Evolutionary conservation across 92 coral and sea anemone genomes (phyloP).

Genomic region (Phymanthus crucifer): DNA sequence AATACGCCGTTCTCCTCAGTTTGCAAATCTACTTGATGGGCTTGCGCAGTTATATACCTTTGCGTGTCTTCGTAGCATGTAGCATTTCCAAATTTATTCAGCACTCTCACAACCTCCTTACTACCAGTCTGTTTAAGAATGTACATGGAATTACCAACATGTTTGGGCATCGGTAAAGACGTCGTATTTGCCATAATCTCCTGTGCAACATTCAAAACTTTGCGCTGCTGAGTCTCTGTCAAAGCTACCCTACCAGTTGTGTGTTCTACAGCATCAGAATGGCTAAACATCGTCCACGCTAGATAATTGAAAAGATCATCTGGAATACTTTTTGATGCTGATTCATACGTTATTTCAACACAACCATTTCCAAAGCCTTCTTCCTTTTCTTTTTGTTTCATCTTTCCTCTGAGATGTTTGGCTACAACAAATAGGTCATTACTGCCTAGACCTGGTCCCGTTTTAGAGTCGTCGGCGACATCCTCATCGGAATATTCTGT

Average conservation of each 20-base stretch:
- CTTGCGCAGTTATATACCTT: constrained; percentile 24
- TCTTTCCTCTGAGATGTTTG: constrained; percentile 29
- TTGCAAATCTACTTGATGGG: constrained; percentile 28
- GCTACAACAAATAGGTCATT: constrained; percentile 24
- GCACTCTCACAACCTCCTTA: background rate
- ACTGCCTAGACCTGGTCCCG: constrained; percentile 4
- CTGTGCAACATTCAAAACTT: constrained; percentile 27
- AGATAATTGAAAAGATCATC: constrained; percentile 29
- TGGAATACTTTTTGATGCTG: constrained; percentile 24
- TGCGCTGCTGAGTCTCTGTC: constrained; percentile 26
- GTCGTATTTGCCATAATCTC: constrained; percentile 37
- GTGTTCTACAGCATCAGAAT: constrained; percentile 13
- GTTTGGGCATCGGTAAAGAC: constrained; percentile 18
- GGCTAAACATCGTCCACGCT: constrained; percentile 27
- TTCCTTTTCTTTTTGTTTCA: constrained; percentile 25
- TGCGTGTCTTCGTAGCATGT: constrained; percentile 21
- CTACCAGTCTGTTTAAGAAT: constrained; percentile 1
- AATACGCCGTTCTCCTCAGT: constrained; percentile 29
- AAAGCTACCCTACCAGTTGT: constrained; percentile 26
- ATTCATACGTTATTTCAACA: constrained; percentile 12
- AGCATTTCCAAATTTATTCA: constrained; percentile 6
- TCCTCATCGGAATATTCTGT: constrained; percentile 25
- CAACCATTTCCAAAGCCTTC: constrained; percentile 13
- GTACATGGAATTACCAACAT: background rate
- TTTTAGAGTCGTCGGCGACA: constrained; percentile 10